Percentiles rank a stretch among this genome's conserved stretches.
Evolutionary conservation across 53 echinoderm and acorn worm species (phyloP).

Genomic region (Echinarachnius parma): DNA sequence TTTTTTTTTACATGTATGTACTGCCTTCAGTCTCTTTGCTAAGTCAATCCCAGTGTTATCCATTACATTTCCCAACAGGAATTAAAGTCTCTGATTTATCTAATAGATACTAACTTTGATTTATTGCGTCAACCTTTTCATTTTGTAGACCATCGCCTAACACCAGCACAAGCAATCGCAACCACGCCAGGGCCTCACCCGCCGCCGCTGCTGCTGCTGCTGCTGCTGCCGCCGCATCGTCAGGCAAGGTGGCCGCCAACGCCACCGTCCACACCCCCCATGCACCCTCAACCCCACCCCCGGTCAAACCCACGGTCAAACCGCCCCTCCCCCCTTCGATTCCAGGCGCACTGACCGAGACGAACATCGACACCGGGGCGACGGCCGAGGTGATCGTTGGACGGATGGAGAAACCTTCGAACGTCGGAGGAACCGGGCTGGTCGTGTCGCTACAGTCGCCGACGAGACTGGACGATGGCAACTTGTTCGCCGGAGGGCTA

Average conservation of each 20-base stretch:
- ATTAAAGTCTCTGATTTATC: no score
- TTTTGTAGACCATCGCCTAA: background rate
- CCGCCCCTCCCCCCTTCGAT: conserved; percentile 15
- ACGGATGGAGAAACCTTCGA: conserved; percentile 10
- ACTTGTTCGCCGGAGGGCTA: conserved; percentile 24
- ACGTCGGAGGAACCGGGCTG: conserved; percentile 23
- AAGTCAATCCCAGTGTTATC: no score
- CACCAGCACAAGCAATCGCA: background rate
- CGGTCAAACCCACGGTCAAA: background rate
- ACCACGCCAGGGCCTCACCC: conserved; percentile 4
- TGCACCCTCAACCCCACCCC: background rate
- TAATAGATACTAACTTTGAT: no score
- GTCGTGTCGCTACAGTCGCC: conserved; percentile 26
- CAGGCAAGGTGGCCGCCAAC: conserved; percentile 30
- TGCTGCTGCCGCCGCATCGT: no score
- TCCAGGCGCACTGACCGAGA: conserved; percentile 61
- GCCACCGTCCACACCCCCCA: conserved; percentile 23
- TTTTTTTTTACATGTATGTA: no score
- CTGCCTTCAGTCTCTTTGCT: no score
- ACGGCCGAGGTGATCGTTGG: conserved; percentile 73
- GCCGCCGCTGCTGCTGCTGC: no score
- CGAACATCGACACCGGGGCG: conserved; percentile 93
- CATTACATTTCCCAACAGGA: no score
- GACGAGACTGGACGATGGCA: conserved; percentile 21
- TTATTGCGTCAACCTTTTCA: background rate